Conservation (phyloP, 2,113 vertebrate genomes). For the Lasiurus borealis region DNA sequence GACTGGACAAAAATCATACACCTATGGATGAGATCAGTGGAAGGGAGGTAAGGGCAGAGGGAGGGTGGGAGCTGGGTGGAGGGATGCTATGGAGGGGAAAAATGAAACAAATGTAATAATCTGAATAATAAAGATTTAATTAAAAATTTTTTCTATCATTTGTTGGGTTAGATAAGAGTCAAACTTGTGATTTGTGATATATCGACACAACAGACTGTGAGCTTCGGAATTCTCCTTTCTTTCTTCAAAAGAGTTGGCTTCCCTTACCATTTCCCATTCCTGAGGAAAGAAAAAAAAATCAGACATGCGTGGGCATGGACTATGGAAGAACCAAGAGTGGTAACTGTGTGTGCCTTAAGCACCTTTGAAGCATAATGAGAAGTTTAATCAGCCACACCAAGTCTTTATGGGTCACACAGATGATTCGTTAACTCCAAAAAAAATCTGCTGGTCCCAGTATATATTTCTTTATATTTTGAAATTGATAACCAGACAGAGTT, state of each 20-base stretch:
- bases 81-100: too few species aligned
- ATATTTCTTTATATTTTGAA: not conserved
- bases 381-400: not conserved
- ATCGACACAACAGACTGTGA: not conserved
- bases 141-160: constrained; percentile 6
- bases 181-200: not conserved
- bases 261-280: not conserved
- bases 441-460: not conserved
- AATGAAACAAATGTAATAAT: too few species aligned
- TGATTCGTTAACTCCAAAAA: not conserved
- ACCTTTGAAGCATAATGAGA: not conserved
- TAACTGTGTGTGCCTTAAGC: not conserved
- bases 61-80: too few species aligned
- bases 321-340: not conserved
- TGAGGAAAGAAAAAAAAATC: not conserved
- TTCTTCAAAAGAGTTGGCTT: not conserved
- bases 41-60: too few species aligned
- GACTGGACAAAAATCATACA: too few species aligned
- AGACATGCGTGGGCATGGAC: not conserved
- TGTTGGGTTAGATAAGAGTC: not conserved
- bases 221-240: constrained; percentile 29
- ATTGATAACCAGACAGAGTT: not conserved
- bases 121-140: too few species aligned
- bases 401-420: not conserved
- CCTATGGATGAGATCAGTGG: too few species aligned